Evolutionary conservation across 1,140 invertebrate species (phyloP).

Genomic region (Drosophila athabasca): DNA sequence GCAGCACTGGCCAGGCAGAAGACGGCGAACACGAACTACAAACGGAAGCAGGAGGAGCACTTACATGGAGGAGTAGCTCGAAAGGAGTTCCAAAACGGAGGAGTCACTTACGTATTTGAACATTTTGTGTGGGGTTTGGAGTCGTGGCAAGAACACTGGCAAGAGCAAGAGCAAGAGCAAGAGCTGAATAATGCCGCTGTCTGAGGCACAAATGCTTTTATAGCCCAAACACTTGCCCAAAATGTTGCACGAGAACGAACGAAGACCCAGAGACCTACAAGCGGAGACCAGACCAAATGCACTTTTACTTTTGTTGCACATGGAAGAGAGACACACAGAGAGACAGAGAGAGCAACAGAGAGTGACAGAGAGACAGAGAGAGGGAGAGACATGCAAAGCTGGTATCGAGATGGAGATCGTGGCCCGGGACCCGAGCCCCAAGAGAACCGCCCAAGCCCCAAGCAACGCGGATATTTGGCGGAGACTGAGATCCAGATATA

Average conservation of each 20-base stretch:
- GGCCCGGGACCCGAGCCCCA: constrained; percentile 15
- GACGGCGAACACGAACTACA: constrained; percentile 61
- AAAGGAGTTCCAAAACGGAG: constrained; percentile 9
- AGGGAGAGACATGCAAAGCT: constrained; percentile 66
- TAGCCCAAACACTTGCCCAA: constrained; percentile 56
- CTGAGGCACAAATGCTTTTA: constrained; percentile 70
- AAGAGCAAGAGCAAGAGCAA: not conserved
- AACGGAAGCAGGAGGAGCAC: not conserved
- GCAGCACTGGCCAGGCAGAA: constrained; percentile 67
- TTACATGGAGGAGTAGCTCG: not conserved
- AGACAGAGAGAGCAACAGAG: constrained; percentile 42
- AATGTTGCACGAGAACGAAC: constrained; percentile 46
- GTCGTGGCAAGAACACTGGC: constrained; percentile 62
- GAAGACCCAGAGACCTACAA: constrained; percentile 28
- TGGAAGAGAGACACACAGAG: not conserved
- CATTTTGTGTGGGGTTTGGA: constrained; percentile 54
- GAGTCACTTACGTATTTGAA: constrained; percentile 72
- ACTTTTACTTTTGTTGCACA: constrained; percentile 72
- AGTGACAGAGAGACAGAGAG: constrained; percentile 47
- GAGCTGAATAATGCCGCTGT: constrained; percentile 66
- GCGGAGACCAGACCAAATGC: constrained; percentile 22
- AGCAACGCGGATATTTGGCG: constrained; percentile 64
- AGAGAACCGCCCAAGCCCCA: constrained; percentile 35
- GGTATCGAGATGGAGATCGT: constrained; percentile 30
- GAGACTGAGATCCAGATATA: constrained; percentile 13